Evolutionary conservation across 2,888 invertebrate species (phyloP).

Genomic region (Hirtodrosophila trivittata): DNA sequence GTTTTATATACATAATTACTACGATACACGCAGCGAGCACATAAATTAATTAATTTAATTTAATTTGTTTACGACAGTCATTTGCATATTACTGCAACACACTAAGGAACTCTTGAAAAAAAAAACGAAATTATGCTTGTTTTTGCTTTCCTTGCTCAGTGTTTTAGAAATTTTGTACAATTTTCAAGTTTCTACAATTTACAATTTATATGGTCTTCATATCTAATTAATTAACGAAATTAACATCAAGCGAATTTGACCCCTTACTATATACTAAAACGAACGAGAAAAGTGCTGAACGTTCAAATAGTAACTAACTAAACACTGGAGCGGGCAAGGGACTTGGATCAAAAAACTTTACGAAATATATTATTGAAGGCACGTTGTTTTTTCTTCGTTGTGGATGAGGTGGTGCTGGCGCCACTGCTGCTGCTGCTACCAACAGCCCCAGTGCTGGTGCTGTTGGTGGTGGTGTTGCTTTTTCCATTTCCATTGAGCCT

Average conservation of each 20-base stretch:
- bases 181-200: slow-evolving; percentile 15
- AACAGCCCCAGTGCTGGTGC: slow-evolving; percentile 13
- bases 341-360: slow-evolving; percentile 88
- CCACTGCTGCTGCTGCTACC: slow-evolving; percentile 77
- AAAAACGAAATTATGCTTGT: slow-evolving; percentile 25
- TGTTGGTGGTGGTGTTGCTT: background rate
- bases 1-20: slow-evolving; percentile 10
- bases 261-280: background rate
- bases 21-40: slow-evolving; percentile 33
- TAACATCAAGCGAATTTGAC: slow-evolving; percentile 24
- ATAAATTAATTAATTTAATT: slow-evolving; percentile 16
- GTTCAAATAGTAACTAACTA: slow-evolving; percentile 6
- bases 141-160: background rate
- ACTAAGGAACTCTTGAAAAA: slow-evolving; percentile 65
- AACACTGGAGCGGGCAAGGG: slow-evolving; percentile 41
- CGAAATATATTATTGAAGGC: slow-evolving; percentile 91
- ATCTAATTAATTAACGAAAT: slow-evolving; percentile 11
- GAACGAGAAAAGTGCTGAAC: background rate
- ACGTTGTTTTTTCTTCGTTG: slow-evolving; percentile 86
- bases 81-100: slow-evolving; percentile 64
- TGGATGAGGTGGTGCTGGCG: slow-evolving; percentile 78
- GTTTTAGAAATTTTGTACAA: slow-evolving; percentile 26
- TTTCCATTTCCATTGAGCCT: slow-evolving; percentile 37
- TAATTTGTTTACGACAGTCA: slow-evolving; percentile 58
- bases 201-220: slow-evolving; percentile 21